phyloP scores from a whole-genome alignment of 2,888 invertebrate species.

The Chrysolina americana region DNA sequence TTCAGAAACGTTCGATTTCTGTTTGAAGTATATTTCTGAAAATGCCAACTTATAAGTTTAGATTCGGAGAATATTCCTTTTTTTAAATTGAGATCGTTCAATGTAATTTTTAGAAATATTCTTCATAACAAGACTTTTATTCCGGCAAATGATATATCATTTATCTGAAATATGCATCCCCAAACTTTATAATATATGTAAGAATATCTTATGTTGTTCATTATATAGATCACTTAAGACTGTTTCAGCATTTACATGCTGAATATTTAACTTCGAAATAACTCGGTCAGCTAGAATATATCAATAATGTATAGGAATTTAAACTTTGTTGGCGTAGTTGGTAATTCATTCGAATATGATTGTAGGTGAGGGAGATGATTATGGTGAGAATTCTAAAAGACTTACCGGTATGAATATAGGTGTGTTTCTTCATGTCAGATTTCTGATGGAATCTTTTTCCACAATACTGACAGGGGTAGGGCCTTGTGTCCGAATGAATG shows the following conservation, averaged over 20 bases:
- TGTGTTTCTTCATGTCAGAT: constrained; percentile 99
- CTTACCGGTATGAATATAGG: constrained; percentile 94
- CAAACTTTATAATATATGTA: constrained; percentile 36
- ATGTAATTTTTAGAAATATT: background rate
- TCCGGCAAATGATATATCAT: constrained; percentile 38
- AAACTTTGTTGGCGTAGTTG: constrained; percentile 50
- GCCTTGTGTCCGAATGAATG: constrained; percentile 97
- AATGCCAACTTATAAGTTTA: background rate
- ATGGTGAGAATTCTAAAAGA: constrained; percentile 30
- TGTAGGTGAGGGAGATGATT: constrained; percentile 36
- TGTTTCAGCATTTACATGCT: constrained; percentile 49
- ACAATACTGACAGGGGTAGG: constrained; percentile 98
- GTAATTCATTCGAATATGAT: constrained; percentile 44
- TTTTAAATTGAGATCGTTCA: constrained; percentile 22
- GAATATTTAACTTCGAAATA: constrained; percentile 49
- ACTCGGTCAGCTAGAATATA: constrained; percentile 39
- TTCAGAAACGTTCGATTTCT: too few species aligned
- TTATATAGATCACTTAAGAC: constrained; percentile 46
- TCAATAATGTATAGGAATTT: constrained; percentile 51
- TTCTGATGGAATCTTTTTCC: constrained; percentile 99
- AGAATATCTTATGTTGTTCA: constrained; percentile 42
- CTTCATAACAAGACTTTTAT: background rate
- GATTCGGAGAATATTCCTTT: background rate
- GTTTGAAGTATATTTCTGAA: too few species aligned
- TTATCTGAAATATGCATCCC: constrained; percentile 35